phyloP scores from a whole-genome alignment of 2,113 vertebrate species.

The Seriola rivoliana region DNA sequence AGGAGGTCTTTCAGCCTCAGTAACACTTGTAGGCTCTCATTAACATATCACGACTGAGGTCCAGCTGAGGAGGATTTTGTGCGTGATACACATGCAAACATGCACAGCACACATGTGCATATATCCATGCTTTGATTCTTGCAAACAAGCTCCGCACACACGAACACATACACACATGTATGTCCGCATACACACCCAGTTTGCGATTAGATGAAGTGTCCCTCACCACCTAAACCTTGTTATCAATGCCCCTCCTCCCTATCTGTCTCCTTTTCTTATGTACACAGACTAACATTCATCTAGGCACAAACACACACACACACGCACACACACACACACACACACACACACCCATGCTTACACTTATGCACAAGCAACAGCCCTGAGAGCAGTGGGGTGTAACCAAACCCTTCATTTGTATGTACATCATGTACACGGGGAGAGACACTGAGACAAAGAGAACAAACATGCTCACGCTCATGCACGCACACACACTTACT shows the following conservation, averaged over 20 bases:
- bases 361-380: slow-evolving; percentile 57
- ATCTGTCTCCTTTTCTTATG: slow-evolving; percentile 35
- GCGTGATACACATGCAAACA: neutral
- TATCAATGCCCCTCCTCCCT: slow-evolving; percentile 54
- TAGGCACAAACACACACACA: slow-evolving; percentile 16
- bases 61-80: slow-evolving; percentile 18
- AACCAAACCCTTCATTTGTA: slow-evolving; percentile 84
- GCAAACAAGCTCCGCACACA: neutral
- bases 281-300: slow-evolving; percentile 54
- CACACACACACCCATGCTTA: neutral
- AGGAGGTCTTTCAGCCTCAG: slow-evolving; percentile 42
- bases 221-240: slow-evolving; percentile 72
- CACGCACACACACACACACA: slow-evolving; percentile 11
- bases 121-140: slow-evolving; percentile 6
- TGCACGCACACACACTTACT: slow-evolving; percentile 9
- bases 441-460: slow-evolving; percentile 77
- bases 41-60: neutral
- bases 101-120: neutral
- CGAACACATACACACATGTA: neutral
- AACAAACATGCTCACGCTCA: slow-evolving; percentile 71
- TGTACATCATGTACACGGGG: slow-evolving; percentile 72
- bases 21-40: slow-evolving; percentile 31
- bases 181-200: neutral
- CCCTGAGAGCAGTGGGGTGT: slow-evolving; percentile 77
- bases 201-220: slow-evolving; percentile 51